Base-by-base conservation (phyloP, 2,888 invertebrate species). In the Thymelicus sylvestris region DNA sequence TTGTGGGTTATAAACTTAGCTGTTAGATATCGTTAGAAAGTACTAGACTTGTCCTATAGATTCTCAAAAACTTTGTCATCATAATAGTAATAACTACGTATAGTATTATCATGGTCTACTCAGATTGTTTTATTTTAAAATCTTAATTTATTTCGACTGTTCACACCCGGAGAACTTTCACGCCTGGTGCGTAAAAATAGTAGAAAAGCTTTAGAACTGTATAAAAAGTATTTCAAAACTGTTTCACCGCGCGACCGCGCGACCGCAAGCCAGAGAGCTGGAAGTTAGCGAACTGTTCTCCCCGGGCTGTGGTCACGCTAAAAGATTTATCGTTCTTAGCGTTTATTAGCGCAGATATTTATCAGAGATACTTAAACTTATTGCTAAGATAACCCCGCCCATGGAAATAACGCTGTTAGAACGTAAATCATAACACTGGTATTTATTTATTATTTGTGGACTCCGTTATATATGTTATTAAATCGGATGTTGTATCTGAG, bases 331-430 rank as follows among this genome's bases (percentile, higher is more conserved):
- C 78, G 76, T 83, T 83, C 88, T 88, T 88, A 87, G 88, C 87
- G 87, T 89, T 90, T 92, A 92, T 92, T 92, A 92, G 92, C 86
- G 78, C 77, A 89, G 87, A 89, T 91, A 92, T 92, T 89, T 91
- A 92, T 92, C 90, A 87, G 81, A 78, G 75, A 86, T 90, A 90
- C 90, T 89, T 83, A 86, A 81, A 89, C 86, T 88, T 89, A 92
- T 91, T 90, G 85, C 83, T 77, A 67, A 75, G 80, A 82, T 83
- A 83, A 82, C 81, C 80, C 79, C 79, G 81, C 77, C 80, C 66
- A 80, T 74, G 78, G 74, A 76, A 84, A 83, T 81, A 82, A 76
- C 77, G 79, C 79, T 81, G 72, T 74, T 67, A 79, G 77, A 77
- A 79, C 81, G 75, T 87, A 87, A 84, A 89, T 89, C 88, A 86